A percentile compares a stretch with the other conserved stretches of the same genome.
These are phyloP conservation scores for Galaxias olidus DNA, from an alignment of 2,797 vertebrate genomes.

Conservation along the genomic window DNA sequence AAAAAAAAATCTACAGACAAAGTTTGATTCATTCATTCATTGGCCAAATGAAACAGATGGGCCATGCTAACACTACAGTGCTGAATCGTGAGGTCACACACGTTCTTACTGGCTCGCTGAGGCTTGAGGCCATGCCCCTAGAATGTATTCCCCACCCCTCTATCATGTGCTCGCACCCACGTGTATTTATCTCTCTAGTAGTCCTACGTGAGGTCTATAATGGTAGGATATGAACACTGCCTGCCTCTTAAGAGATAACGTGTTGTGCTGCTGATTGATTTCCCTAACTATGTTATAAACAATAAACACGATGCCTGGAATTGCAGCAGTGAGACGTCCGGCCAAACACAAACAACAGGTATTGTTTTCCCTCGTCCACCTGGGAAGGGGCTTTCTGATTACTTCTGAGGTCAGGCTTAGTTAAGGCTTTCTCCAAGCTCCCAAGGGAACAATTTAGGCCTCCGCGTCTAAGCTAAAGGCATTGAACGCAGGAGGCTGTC, in stretches of 20 bases:
- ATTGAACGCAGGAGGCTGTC: slow-evolving; percentile 32
- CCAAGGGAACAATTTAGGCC: slow-evolving; percentile 37
- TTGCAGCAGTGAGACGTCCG: slow-evolving; percentile 38
- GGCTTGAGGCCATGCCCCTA: slow-evolving; percentile 55
- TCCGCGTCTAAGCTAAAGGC: slow-evolving; percentile 41
- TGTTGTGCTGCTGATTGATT: slow-evolving; percentile 36
- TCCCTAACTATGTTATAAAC: slow-evolving; percentile 51
- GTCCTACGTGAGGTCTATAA: slow-evolving; percentile 34
- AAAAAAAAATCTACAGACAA: slow-evolving; percentile 10
- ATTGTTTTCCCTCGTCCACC: slow-evolving; percentile 58
- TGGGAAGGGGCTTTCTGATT: slow-evolving; percentile 50
- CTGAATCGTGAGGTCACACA: slow-evolving; percentile 48
- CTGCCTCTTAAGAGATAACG: slow-evolving; percentile 64
- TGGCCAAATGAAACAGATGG: slow-evolving; percentile 49
- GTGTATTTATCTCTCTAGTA: slow-evolving; percentile 29
- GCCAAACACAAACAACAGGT: slow-evolving; percentile 36
- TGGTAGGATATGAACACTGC: slow-evolving; percentile 47
- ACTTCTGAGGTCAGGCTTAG: slow-evolving; percentile 44
- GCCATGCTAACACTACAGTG: slow-evolving; percentile 35
- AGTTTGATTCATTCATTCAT: slow-evolving; percentile 49
- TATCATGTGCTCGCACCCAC: slow-evolving; percentile 61
- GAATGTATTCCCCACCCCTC: slow-evolving; percentile 66
- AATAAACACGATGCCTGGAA: slow-evolving; percentile 36
- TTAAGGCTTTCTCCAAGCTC: slow-evolving; percentile 49
- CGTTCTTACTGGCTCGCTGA: slow-evolving; percentile 69